phyloP scores from a whole-genome alignment of 2,888 invertebrate genomes.

The Eucriotettix oculatus region DNA sequence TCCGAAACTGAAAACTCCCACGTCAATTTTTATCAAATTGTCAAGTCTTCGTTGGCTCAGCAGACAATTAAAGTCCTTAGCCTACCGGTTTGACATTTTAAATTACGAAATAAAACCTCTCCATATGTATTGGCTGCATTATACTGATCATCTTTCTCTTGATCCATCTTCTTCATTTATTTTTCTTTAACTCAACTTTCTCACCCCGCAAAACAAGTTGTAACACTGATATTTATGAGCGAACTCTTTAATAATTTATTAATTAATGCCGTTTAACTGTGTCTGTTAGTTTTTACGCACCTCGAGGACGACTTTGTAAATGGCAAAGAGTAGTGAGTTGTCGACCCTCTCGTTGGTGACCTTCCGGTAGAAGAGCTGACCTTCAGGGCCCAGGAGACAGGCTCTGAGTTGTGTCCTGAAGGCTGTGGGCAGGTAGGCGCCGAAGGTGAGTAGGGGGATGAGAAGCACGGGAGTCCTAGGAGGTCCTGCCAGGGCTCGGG shows the following conservation, averaged over 20 bases:
- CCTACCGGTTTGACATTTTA: too few species aligned
- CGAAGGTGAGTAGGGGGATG: conserved; percentile 44
- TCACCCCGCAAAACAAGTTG: neutral
- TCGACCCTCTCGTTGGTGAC: conserved; percentile 32
- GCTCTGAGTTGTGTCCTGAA: conserved; percentile 42
- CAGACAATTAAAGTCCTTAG: too few species aligned
- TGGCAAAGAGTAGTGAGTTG: conserved; percentile 34
- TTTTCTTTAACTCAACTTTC: too few species aligned
- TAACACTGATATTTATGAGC: neutral
- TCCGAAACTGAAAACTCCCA: too few species aligned
- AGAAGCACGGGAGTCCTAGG: conserved; percentile 42
- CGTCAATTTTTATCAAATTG: too few species aligned
- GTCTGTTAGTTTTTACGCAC: neutral
- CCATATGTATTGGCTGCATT: too few species aligned
- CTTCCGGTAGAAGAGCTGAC: conserved; percentile 39
- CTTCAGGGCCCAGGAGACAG: conserved; percentile 30
- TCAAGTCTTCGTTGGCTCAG: too few species aligned
- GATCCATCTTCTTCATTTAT: too few species aligned
- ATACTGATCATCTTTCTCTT: too few species aligned
- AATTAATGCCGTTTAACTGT: too few species aligned
- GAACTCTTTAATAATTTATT: neutral
- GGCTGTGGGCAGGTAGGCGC: conserved; percentile 50
- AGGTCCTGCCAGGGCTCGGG: conserved; percentile 46
- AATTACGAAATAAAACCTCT: too few species aligned
- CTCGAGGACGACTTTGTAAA: conserved; percentile 11